A percentile compares a stretch with the other conserved stretches of the same genome.
These are phyloP conservation scores for Eupithecia dodoneata DNA, from an alignment of 2,888 invertebrate species.

Conservation along the genomic window DNA sequence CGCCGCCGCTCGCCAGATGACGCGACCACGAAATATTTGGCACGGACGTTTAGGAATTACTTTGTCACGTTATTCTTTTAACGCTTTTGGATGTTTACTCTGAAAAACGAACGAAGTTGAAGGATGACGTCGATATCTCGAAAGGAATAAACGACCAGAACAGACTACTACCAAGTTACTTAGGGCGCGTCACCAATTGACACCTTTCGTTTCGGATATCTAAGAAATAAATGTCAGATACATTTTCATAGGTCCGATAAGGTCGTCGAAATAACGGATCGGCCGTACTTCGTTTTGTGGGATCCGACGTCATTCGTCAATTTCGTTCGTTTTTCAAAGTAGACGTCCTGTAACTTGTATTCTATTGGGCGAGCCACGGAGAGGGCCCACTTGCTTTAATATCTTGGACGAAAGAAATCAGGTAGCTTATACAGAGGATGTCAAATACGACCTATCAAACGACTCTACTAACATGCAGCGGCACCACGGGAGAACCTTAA, in stretches of 20 bases:
- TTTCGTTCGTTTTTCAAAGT: no score
- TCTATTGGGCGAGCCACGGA: background rate
- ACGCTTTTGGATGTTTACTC: background rate
- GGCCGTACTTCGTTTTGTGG: no score
- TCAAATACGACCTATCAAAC: background rate
- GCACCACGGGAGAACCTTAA: background rate
- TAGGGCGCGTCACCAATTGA: no score
- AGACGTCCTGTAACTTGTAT: background rate
- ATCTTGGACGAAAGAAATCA: background rate
- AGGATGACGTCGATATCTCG: no score
- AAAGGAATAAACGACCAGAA: no score
- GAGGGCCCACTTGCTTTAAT: background rate
- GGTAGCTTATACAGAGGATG: background rate
- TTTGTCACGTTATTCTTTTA: constrained; percentile 7
- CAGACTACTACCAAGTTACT: no score
- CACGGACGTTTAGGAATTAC: constrained; percentile 24
- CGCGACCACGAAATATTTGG: constrained; percentile 26
- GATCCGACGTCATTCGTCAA: no score
- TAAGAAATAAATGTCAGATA: no score
- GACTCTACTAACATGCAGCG: background rate
- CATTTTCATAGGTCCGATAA: no score
- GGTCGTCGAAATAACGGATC: no score
- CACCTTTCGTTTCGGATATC: no score
- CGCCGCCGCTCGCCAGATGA: constrained; percentile 44
- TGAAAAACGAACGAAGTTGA: no score